A percentile compares a stretch with the other conserved stretches of the same genome.
Conservation (phyloP, 2,113 vertebrate species). For the Motacilla tschutschensis region DNA sequence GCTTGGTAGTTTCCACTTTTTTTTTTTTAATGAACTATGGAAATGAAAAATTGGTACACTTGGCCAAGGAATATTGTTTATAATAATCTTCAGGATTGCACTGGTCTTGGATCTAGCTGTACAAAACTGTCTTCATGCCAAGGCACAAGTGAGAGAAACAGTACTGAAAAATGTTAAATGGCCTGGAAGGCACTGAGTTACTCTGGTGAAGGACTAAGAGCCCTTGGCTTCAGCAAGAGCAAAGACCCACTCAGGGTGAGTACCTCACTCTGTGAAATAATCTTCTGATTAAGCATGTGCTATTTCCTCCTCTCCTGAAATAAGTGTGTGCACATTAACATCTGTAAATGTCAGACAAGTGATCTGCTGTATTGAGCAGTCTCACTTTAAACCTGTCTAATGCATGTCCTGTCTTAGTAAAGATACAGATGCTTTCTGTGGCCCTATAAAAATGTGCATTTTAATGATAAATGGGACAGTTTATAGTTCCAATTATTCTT, state of each 20-base stretch:
- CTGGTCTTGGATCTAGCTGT: background rate
- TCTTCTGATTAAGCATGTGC: conserved; percentile 2
- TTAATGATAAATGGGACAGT: conserved; percentile 56
- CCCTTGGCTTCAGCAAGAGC: background rate
- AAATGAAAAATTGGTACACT: background rate
- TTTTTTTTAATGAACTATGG: background rate
- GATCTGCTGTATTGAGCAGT: conserved; percentile 4
- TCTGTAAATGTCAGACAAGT: conserved; percentile 51
- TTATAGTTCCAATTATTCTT: conserved; percentile 65
- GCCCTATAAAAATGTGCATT: conserved; percentile 54
- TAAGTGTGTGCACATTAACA: background rate
- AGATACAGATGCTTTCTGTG: conserved; percentile 55
- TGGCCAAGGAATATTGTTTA: background rate
- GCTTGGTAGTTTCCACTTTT: background rate
- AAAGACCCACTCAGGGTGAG: background rate
- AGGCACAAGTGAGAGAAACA: background rate
- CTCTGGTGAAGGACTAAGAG: background rate
- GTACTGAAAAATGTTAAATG: background rate
- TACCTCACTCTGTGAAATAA: conserved; percentile 1
- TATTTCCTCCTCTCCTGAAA: conserved; percentile 10
- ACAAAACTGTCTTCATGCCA: background rate
- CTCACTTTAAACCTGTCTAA: conserved; percentile 43
- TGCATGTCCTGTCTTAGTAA: conserved; percentile 41
- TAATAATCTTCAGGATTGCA: background rate
- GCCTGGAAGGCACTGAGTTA: background rate